Base-by-base conservation (phyloP, 2,888 invertebrate genomes). In the Cephus nigrinus region DNA sequence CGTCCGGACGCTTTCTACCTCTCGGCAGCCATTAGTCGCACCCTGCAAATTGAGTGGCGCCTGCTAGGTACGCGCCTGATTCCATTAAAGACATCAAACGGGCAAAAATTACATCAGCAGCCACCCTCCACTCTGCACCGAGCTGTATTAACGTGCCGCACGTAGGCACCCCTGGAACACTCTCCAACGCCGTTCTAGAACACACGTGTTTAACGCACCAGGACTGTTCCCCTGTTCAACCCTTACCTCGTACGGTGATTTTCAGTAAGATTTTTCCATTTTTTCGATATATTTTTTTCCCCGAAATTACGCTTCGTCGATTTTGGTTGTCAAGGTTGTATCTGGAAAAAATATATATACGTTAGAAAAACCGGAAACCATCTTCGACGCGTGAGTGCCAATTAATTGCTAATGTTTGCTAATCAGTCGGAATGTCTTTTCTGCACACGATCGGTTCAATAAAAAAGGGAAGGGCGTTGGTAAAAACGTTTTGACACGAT, bases 31-130 rank as follows among this genome's bases (percentile, higher is more conserved):
- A 90, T 91, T 91, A 90, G 91, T 90, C 90, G 88, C 90, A 89
- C 90, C 89, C 90, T 87, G 89, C 82, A 90, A 91, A 90, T 91
- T 90, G 90, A 90, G 89, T 90, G 89, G 88, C 88, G 89, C 90
- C 89, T 90, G 88, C 88, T 90, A 90, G 90, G 88, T 89, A 88
- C 90, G 87, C 88, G 88, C 89, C 88, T 91, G 89, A 91, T 91
- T 90, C 88, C 88, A 91, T 91, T 90, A 90, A 88, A 88, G 88
- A 90, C 91, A 90, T 91, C 91, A 91, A 91, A 91, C 90, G 91
- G 86, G 87, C 90, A 91, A 91, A 90, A 90, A 90, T 90, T 90
- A 89, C 89, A 90, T 90, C 90, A 90, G 86, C 89, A 86, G 86
- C 86, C 88, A 88, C 88, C 89, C 88, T 88, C 84, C 84, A 83